These are phyloP conservation scores for Pangasius larnaudii DNA, from an alignment of 2,797 vertebrate genomes.

Conservation along the genomic window DNA sequence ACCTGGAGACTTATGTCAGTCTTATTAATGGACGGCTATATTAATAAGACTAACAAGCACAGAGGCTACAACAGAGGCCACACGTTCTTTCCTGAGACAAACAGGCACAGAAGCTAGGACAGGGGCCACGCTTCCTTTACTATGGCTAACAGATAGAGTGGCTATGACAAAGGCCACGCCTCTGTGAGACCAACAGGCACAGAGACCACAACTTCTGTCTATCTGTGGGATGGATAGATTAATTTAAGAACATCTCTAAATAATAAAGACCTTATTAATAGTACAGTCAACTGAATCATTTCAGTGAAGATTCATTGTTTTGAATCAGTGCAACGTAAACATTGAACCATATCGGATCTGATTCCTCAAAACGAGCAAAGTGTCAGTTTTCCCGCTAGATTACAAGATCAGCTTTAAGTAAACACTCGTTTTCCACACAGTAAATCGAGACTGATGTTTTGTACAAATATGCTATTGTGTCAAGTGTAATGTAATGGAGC, in stretches of 20 bases:
- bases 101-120: too few species aligned
- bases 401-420: not conserved
- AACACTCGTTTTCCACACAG: not conserved
- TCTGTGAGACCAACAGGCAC: not conserved
- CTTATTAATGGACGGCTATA: too few species aligned
- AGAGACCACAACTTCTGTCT: not conserved
- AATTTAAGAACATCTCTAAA: not conserved
- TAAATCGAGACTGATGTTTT: not conserved
- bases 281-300: not conserved
- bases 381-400: not conserved
- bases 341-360: not conserved
- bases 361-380: not conserved
- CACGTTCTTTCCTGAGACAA: not conserved
- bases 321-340: not conserved
- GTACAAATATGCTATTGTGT: not conserved
- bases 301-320: not conserved
- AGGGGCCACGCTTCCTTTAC: too few species aligned
- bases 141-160: not conserved
- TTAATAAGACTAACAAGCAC: not conserved
- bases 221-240: not conserved
- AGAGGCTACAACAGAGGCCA: not conserved
- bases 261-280: not conserved
- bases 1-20: too few species aligned
- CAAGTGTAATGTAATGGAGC: not conserved
- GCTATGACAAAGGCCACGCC: not conserved